phyloP scores from a whole-genome alignment of 1,140 invertebrate genomes.

The Lordiphosa mommai region DNA sequence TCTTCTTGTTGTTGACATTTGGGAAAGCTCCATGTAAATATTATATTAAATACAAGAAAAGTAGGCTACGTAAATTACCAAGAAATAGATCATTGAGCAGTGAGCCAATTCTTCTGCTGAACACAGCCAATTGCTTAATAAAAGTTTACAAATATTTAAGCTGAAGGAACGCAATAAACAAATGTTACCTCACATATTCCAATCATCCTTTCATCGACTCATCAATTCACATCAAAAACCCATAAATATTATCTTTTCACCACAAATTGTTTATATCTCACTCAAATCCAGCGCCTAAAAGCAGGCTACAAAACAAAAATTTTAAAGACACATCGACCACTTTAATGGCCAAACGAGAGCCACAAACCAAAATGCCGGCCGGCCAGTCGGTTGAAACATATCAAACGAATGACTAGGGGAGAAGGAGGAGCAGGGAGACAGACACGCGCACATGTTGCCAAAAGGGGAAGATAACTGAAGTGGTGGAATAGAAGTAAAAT shows the following conservation, averaged over 20 bases:
- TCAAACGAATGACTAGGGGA: not conserved
- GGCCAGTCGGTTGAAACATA: slow-evolving; percentile 4
- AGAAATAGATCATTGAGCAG: too few species aligned
- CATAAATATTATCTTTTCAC: slow-evolving; percentile 25
- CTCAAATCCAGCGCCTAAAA: slow-evolving; percentile 30
- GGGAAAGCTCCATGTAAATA: too few species aligned
- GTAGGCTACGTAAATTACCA: too few species aligned
- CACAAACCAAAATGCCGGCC: slow-evolving; percentile 28
- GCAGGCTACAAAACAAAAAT: slow-evolving; percentile 29
- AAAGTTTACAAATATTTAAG: too few species aligned
- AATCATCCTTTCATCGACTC: not conserved
- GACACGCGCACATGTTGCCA: slow-evolving; percentile 55
- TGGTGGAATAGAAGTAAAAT: not conserved
- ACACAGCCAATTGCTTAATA: too few species aligned
- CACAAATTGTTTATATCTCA: slow-evolving; percentile 28
- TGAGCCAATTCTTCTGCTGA: too few species aligned
- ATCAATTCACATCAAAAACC: slow-evolving; percentile 13
- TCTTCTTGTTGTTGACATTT: too few species aligned
- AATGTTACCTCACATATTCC: too few species aligned
- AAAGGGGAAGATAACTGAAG: slow-evolving; percentile 25
- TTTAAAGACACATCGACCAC: slow-evolving; percentile 40
- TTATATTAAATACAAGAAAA: too few species aligned
- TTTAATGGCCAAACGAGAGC: slow-evolving; percentile 40
- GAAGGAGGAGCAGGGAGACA: not conserved
- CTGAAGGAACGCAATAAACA: too few species aligned